Base-by-base conservation (phyloP, 1,140 invertebrate genomes). In the Macrobrachium nipponense region DNA sequence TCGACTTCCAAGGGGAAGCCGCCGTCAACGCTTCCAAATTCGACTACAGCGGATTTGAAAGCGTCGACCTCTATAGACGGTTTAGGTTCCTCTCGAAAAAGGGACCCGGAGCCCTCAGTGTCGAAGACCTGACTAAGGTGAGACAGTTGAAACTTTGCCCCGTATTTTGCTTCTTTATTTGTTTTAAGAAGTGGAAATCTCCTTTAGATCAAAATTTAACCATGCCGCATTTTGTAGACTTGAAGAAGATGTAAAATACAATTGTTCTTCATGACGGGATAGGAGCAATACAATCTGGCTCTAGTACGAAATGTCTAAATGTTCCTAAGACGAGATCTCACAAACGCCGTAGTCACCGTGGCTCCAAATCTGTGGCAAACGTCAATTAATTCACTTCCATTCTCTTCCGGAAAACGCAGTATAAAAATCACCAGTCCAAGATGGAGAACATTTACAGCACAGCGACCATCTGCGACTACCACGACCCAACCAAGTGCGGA, bases 401-500 rank as follows among this genome's bases (percentile, higher is more conserved):
- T 27, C 18, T 51, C 18, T 61, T 15, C 82, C 93, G 93, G 4
- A 36, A 36, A 36, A 36, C 27, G 27, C 91, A 97, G 96, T 96
- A 97, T 90, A 96, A 96, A 91, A 93, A 95, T 20, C 91, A 97
- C 20, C 94, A 96, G 83, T 96, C 97, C 90, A 95, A 97, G 89
- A 97, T 98, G 96, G 92, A 97, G 61, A 94, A 95, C 4, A 94
- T 97, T 18, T 98, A 97, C 92, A 96, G 97, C 89, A 94, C 93
- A n/a, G 96, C 96, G 2, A 95, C 95, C 64, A 95, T 97, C 76
- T 97, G 96, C 90, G 95, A 94, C 4, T 95, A 95, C 91, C 95
- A 96, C 90, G 94, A 96, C 89, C 95, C 95, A 0, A 95, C 96
- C 90, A 93, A 94, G 85, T 97, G 96, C 89, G 85, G 81, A 68